phyloP scores from a whole-genome alignment of 1,140 invertebrate genomes.

The Drosophila quadrilineata region DNA sequence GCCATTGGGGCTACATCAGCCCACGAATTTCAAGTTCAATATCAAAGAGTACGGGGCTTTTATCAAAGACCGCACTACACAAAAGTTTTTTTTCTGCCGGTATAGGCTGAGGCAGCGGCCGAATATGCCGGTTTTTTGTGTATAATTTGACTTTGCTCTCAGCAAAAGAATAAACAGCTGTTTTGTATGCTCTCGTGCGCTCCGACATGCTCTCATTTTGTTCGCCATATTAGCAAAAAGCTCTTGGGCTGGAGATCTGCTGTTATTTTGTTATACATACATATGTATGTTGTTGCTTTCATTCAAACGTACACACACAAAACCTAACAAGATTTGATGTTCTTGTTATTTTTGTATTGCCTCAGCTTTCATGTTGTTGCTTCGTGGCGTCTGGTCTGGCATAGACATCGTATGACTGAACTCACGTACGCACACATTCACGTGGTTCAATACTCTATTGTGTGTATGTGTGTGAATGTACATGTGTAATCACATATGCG shows the following conservation, averaged over 20 bases:
- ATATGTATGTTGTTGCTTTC: conserved; percentile 8
- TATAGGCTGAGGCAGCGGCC: conserved; percentile 2
- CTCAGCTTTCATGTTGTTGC: conserved; percentile 14
- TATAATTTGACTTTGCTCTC: not conserved
- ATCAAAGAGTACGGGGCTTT: conserved; percentile 24
- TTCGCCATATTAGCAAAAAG: conserved; percentile 24
- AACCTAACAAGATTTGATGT: conserved; percentile 17
- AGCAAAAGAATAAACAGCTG: conserved; percentile 17
- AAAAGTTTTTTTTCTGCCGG: conserved; percentile 25
- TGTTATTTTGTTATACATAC: conserved; percentile 9
- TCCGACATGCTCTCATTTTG: conserved; percentile 20
- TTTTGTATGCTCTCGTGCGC: not conserved
- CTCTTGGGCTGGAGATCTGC: conserved; percentile 21
- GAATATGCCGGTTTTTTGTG: conserved; percentile 41
- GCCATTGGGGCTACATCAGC: conserved; percentile 3
- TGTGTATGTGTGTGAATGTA: not conserved
- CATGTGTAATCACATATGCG: not conserved
- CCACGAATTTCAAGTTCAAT: conserved; percentile 41
- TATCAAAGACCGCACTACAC: not conserved
- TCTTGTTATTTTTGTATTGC: conserved; percentile 8
- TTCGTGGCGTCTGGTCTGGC: not conserved
- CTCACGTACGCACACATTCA: conserved; percentile 17
- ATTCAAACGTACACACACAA: not conserved
- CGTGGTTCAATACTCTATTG: conserved; percentile 23
- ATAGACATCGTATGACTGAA: conserved; percentile 30